Evolutionary conservation across 2,888 invertebrate genomes (phyloP), one percentile per base, ranked within the genome.

Genomic region (Drosophila emarginata): DNA sequence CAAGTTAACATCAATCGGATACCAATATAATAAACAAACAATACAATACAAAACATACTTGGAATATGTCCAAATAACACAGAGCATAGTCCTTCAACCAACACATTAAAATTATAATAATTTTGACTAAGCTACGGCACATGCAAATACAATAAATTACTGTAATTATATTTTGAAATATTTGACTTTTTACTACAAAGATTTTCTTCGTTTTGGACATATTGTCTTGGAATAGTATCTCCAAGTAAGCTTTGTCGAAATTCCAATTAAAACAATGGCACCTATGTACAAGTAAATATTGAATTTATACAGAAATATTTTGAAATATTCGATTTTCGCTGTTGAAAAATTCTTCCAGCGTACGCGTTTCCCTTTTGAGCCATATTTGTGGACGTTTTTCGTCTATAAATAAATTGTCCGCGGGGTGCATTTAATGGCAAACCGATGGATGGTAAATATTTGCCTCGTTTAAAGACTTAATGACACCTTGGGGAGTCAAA

Each of bases 391-490:
- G 26, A 1, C 11, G 53, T 18, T 26, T 6, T 23, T 51, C 21
- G 4, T 26, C 26, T 3, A 9, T 40, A 28, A n/a, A 67, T 64
- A 26, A 26, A 26, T 45, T 51, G 67, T 77, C 80, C 68, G 21
- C 64, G 37, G 80, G 77, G 80, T 68, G 73, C 63, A 67, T 70
- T 80, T 83, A 77, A 61, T 59, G 64, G 63, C 59, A 67, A 78
- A 67, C 66, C 74, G 76, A 76, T 76, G 68, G 60, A 72, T 76
- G 26, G 76, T 76, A 73, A 76, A 81, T 74, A 72, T 78, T 81
- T 79, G 74, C 72, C 70, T 72, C 70, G 69, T 72, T 84, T 77
- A 37, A 2, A 7, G 52, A 53, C 70, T 74, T 77, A 80, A 81
- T 67, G 77, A 74, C 54, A 61, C 81, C 26, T 64, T 32, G 50